Conservation (phyloP, 2,888 invertebrate genomes). For the Aspidiotus destructor region DNA sequence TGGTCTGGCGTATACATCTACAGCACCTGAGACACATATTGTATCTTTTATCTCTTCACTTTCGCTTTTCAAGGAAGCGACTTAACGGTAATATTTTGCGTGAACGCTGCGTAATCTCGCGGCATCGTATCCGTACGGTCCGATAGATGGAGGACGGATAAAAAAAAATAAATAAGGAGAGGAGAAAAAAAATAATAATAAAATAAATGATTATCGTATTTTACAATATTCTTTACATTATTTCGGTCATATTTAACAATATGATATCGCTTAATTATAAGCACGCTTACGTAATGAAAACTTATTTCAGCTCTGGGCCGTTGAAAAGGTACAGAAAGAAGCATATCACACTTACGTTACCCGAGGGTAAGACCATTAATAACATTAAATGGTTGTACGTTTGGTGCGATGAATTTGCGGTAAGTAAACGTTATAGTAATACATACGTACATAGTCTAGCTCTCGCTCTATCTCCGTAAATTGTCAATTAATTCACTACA, state of each 20-base stretch:
- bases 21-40: no score
- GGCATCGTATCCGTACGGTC: no score
- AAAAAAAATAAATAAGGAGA: background rate
- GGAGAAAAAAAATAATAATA: background rate
- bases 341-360: conserved; percentile 71
- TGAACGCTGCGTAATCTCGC: no score
- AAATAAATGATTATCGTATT: conserved; percentile 1
- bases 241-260: background rate
- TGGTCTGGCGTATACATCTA: no score
- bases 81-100: no score
- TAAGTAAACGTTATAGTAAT: conserved; percentile 45
- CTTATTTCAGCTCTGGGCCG: conserved; percentile 51
- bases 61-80: no score
- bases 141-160: background rate
- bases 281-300: background rate
- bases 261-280: conserved; percentile 15
- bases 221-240: conserved; percentile 9
- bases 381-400: conserved; percentile 81
- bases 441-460: no score
- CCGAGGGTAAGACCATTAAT: conserved; percentile 72
- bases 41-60: no score
- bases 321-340: conserved; percentile 71
- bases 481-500: no score
- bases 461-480: no score
- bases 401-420: conserved; percentile 84